Evolutionary conservation across 2,113 vertebrate genomes (phyloP).

Genomic region (Syrrhaptes paradoxus): DNA sequence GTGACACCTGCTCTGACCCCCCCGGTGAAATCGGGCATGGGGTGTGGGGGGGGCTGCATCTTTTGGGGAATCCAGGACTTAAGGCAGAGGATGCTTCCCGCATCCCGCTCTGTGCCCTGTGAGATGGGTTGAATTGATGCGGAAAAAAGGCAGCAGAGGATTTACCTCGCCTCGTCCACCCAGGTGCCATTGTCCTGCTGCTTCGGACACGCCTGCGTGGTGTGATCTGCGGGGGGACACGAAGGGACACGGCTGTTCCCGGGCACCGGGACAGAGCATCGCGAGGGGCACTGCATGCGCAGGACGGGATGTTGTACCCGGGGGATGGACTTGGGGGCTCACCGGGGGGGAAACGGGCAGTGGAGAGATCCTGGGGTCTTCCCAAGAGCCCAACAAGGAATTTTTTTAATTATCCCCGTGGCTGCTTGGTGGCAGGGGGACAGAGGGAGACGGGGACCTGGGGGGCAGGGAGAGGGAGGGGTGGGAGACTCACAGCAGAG

Average conservation of each 20-base stretch:
- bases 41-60: not conserved
- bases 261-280: accelerated
- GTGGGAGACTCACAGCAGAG: constrained; percentile 35
- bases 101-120: not conserved
- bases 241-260: not conserved
- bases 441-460: not conserved
- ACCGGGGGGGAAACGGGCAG: accelerated
- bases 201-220: not conserved
- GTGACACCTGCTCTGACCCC: not conserved
- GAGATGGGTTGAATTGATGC: accelerated
- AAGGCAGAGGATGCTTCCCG: not conserved
- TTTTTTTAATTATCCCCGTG: accelerated
- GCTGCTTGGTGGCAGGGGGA: accelerated
- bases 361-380: not conserved
- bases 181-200: accelerated
- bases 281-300: accelerated
- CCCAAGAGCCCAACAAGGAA: not conserved
- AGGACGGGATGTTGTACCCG: accelerated
- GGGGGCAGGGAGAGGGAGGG: not conserved
- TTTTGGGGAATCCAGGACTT: not conserved
- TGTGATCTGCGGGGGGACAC: not conserved
- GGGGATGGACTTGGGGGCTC: not conserved
- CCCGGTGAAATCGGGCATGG: not conserved
- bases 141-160: not conserved
- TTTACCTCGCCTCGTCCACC: not conserved